Evolutionary conservation across 37 sponge, comb jelly and placozoan genomes (phyloP).

Genomic region (Hexactinellida sp.): DNA sequence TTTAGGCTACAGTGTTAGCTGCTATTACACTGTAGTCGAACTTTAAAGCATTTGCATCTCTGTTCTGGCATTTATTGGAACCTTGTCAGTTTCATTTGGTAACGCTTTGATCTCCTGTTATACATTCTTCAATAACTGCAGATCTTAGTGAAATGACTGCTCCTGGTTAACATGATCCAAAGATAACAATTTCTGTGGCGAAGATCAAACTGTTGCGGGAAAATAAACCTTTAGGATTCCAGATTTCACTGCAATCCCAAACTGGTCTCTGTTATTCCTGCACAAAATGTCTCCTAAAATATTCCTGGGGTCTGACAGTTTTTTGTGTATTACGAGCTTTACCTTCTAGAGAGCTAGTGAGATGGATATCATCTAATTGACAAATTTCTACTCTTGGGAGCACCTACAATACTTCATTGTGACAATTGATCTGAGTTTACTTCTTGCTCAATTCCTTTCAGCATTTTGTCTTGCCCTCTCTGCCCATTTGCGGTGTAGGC

Average conservation of each 20-base stretch:
- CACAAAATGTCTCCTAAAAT: background rate
- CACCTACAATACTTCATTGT: too few relatives aligned
- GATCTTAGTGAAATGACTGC: background rate
- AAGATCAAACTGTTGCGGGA: background rate
- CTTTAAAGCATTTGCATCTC: too few relatives aligned
- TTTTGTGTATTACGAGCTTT: too few relatives aligned
- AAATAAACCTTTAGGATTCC: background rate
- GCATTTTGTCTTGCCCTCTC: background rate
- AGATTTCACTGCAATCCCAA: background rate
- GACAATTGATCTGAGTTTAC: background rate
- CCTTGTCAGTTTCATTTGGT: background rate
- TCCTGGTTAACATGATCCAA: background rate
- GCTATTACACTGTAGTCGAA: background rate
- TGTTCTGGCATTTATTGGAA: background rate
- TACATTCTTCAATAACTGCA: background rate
- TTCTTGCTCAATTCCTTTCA: constrained; percentile 14
- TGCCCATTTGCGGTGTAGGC: constrained; percentile 7
- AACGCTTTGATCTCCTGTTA: background rate
- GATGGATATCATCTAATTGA: too few relatives aligned
- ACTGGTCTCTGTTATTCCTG: background rate
- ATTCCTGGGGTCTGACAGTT: background rate
- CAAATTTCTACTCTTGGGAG: too few relatives aligned
- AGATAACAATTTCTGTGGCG: background rate
- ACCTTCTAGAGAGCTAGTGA: too few relatives aligned
- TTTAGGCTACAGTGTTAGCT: background rate